A percentile compares a stretch with the other conserved stretches of the same genome.
phyloP scores from a whole-genome alignment of 2,888 invertebrate species.

The Fragum sueziense region DNA sequence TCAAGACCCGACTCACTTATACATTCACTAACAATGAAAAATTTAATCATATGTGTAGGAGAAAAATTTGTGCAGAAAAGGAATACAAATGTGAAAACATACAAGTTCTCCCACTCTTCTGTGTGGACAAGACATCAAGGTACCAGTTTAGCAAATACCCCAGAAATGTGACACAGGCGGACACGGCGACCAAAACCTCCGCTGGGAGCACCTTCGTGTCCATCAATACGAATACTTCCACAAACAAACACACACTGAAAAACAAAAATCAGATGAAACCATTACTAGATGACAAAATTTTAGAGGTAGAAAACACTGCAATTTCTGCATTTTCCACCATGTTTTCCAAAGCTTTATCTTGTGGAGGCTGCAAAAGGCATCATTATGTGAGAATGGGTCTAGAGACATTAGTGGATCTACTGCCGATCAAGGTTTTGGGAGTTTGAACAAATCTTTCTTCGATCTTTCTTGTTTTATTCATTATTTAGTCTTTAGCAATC shows the following conservation, averaged over 20 bases:
- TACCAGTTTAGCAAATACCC: constrained; percentile 74
- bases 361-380: neutral
- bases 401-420: neutral
- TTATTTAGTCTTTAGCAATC: too few species aligned
- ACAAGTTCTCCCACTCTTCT: constrained; percentile 33
- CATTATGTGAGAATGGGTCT: neutral
- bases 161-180: constrained; percentile 77
- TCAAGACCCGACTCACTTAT: too few species aligned
- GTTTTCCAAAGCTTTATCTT: neutral
- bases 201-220: constrained; percentile 73
- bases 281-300: too few species aligned
- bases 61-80: too few species aligned
- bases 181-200: constrained; percentile 72
- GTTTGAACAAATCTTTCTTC: too few species aligned
- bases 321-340: neutral
- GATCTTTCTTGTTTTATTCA: too few species aligned
- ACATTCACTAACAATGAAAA: too few species aligned
- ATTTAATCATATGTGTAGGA: too few species aligned
- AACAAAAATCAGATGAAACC: too few species aligned
- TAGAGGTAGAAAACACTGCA: too few species aligned
- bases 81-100: neutral
- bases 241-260: constrained; percentile 80
- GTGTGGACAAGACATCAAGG: constrained; percentile 4
- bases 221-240: constrained; percentile 79
- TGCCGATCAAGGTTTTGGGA: too few species aligned